Base-by-base conservation (phyloP, 2,888 invertebrate species). In the Ditylenchus weischeri region DNA sequence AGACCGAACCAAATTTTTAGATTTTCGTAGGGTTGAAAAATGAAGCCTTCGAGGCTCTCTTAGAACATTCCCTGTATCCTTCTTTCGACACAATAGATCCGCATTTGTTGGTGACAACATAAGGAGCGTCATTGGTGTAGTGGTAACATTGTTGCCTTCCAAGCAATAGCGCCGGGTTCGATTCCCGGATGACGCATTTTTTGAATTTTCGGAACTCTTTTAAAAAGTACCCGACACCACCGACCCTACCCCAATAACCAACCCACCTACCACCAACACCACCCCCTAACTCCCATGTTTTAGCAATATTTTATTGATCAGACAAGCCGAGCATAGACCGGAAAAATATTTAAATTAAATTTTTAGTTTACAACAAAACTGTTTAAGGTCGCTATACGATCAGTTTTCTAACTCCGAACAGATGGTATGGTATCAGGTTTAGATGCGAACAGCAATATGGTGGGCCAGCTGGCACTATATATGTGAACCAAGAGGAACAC, bases 301-400 rank as follows among this genome's bases (percentile, higher is more conserved):
- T 29, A n/a, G n/a, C 29, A 29, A 29, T 29, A 29, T 29, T 29
- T 29, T 29, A 29, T 29, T 29, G 29, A 29, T 29, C 5, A 29
- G 29, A 2, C 29, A 29, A 29, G 29, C 5, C 2, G 2, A 29
- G 29, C 29, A 29, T 29, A 5, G 29, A 29, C 29, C 29, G 29
- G 29, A 29, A 29, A 29, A 29, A 29, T 5, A 29, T 2, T 29
- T 29, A 29, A 29, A 29, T 29, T 2, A 29, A 29, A 2, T 29
- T 29, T 29, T 23, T 15, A 23, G n/a, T 54, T 23, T 6, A 60
- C 29, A 54, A 47, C n/a, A n/a, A 58, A 57, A 64, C 57, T 62
- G 18, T 68, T 72, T 68, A 68, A 79, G 80, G 80, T 10, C 71
- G 79, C 18, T 81, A 81, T 69, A 82, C 81, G 5, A 76, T 81